Base-by-base conservation (phyloP, 2,113 vertebrate genomes). In the Nettapus auritus region DNA sequence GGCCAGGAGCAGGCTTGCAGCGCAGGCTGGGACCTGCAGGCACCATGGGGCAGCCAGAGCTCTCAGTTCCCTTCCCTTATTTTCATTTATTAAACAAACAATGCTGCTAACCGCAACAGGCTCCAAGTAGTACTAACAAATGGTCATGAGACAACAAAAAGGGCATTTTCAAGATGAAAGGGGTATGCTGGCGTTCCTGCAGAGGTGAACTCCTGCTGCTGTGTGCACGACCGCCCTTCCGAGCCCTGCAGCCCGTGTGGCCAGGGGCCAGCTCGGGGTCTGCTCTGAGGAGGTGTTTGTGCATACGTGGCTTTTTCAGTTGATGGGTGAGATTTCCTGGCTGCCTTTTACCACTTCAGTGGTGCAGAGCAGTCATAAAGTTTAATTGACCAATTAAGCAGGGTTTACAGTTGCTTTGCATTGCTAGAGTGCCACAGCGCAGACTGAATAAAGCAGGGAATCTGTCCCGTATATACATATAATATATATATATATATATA, bases 301-400 rank as follows among this genome's bases (percentile, higher is more conserved):
- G 29, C n/a, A 59, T 48, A 62, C n/a, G 62, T 26, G 15, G 33
- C 40, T 92, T 56, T 85, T 67, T 22, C 64, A 71, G 4, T 68
- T 48, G 70, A 81, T 29, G 38, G 40, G 62, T 0, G 2, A 83
- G 44, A 93, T 89, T 82, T 81, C 36, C 25, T 56, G 42, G 14
- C 69, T 94, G 83, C 82, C 38, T 96, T 94, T 82, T 71, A 83
- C 50, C 10, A 9, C 74, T 89, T 77, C 48, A 67, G 91, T 64
- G 88, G 69, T 66, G 70, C 68, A 93, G 69, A 94, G 70, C 6
- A 42, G 48, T 73, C 64, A 56, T 92, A 92, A 93, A 91, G 67
- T 83, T 93, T 87, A 95, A 92, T 75, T 85, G 69, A 36, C 34
- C 60, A 75, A 52, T 94, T 93, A 91, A 93, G 63, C 62, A 79